Conservation (phyloP, 2,797 vertebrate species). For the Phylloscopus collybita region DNA sequence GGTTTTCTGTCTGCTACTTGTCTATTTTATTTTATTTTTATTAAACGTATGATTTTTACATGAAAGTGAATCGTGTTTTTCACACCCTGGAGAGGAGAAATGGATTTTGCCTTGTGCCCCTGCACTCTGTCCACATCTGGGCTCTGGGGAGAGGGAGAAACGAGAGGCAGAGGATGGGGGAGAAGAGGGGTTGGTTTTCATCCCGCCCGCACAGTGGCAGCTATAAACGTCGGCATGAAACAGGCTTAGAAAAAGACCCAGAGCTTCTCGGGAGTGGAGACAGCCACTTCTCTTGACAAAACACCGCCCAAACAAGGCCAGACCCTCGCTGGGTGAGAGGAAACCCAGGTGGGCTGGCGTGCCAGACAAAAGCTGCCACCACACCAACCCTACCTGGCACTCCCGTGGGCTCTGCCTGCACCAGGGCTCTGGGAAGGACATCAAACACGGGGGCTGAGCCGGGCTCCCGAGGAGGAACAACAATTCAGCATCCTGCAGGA, state of each 20-base stretch:
- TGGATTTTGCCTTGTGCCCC: background rate
- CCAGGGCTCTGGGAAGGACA: background rate
- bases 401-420: background rate
- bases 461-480: background rate
- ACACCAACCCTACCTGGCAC: background rate
- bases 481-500: slow-evolving; percentile 14
- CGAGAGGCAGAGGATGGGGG: background rate
- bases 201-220: background rate
- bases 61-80: too few relatives aligned
- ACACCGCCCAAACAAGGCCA: background rate
- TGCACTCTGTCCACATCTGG: background rate
- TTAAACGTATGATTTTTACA: too few relatives aligned
- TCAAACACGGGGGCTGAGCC: slow-evolving; percentile 10
- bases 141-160: background rate
- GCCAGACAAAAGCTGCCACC: slow-evolving; percentile 12
- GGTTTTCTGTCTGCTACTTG: too few relatives aligned
- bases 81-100: background rate
- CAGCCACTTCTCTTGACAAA: background rate
- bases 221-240: background rate
- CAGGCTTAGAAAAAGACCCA: slow-evolving; percentile 14
- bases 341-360: slow-evolving; percentile 13
- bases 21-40: too few relatives aligned
- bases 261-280: background rate
- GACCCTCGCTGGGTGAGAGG: background rate
- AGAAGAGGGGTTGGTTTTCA: background rate